Conservation (phyloP, 2,888 invertebrate species). For the Apoderus coryli region DNA sequence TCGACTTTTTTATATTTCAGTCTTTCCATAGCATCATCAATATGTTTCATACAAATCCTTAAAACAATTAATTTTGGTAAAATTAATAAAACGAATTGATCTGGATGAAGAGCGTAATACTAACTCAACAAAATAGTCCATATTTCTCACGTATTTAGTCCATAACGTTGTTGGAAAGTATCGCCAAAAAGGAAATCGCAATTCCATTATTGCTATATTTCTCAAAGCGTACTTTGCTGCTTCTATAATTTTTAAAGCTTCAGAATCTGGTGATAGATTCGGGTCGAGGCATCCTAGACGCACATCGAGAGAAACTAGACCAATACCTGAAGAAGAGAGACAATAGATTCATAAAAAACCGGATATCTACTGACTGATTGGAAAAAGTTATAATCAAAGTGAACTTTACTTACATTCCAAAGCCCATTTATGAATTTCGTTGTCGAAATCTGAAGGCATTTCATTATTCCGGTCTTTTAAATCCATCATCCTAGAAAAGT, state of each 20-base stretch:
- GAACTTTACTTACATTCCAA: slow-evolving; percentile 50
- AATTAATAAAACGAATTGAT: not conserved
- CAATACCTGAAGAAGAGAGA: slow-evolving; percentile 35
- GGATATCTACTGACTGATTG: too few relatives aligned
- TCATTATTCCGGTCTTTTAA: slow-evolving; percentile 41
- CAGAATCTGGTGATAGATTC: slow-evolving; percentile 33
- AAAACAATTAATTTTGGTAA: slow-evolving; percentile 21
- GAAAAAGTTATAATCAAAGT: slow-evolving; percentile 2
- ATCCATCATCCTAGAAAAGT: slow-evolving; percentile 38
- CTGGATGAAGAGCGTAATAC: too few relatives aligned
- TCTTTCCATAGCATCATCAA: slow-evolving; percentile 36
- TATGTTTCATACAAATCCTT: slow-evolving; percentile 50
- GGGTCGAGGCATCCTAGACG: slow-evolving; percentile 48
- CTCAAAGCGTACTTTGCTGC: slow-evolving; percentile 52
- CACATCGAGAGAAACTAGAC: slow-evolving; percentile 49
- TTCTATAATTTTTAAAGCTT: slow-evolving; percentile 46
- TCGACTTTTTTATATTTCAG: slow-evolving; percentile 32
- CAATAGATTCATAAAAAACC: not conserved
- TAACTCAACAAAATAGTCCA: slow-evolving; percentile 55
- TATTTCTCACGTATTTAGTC: slow-evolving; percentile 43
- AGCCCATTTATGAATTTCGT: slow-evolving; percentile 66
- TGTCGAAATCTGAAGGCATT: slow-evolving; percentile 50
- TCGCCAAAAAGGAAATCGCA: slow-evolving; percentile 53
- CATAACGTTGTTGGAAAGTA: slow-evolving; percentile 48
- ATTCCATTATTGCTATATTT: slow-evolving; percentile 47